Base-by-base conservation (phyloP, 2,888 invertebrate species). In the Drosophila borealis region DNA sequence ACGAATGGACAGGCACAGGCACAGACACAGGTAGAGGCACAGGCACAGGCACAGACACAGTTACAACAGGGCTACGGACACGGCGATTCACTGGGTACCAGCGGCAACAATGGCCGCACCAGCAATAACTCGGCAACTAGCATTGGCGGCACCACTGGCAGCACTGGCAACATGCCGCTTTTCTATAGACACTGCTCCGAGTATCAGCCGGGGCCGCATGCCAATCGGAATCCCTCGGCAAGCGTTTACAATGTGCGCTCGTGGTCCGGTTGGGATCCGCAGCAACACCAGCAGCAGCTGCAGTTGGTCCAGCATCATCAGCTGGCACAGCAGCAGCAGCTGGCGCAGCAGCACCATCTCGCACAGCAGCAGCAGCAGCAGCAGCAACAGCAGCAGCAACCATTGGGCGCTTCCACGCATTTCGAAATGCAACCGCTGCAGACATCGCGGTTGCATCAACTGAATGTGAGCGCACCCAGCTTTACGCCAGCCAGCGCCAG, bases 391-490 rank as follows among this genome's bases (percentile, higher is more conserved):
- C 50, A 44, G 13, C 59, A 45, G 4, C 48, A 34, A 41, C 44
- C 21, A 10, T 8, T 29, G 39, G 39, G 41, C 41, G 9, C 39
- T 8, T 29, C 29, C 29, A 11, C 41, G 17, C 41, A 41, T 41
- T 54, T 60, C 29, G 46, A 39, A 3, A 33, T 33, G 3, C 56
- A 51, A 33, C 48, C 46, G 41, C 19, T 65, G 46, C 42, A 48
- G 2, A 21, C 39, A 1, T 9, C 42, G n/a, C 64, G 59, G 14
- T 54, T 57, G 11, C 63, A 65, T 71, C 64, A 56, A 17, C 46
- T 87, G 29, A 82, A 82, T 56, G 82, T 66, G 33, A 60, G 61
- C 5, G 87, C 82, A 0, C 66, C 81, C 4, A 61, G 46, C 21
- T 81, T 81, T 19, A 61, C 62, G 42, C 81, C 81, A 6, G 66